phyloP scores from a whole-genome alignment of 1,140 invertebrate genomes.

The Aricia agestis region DNA sequence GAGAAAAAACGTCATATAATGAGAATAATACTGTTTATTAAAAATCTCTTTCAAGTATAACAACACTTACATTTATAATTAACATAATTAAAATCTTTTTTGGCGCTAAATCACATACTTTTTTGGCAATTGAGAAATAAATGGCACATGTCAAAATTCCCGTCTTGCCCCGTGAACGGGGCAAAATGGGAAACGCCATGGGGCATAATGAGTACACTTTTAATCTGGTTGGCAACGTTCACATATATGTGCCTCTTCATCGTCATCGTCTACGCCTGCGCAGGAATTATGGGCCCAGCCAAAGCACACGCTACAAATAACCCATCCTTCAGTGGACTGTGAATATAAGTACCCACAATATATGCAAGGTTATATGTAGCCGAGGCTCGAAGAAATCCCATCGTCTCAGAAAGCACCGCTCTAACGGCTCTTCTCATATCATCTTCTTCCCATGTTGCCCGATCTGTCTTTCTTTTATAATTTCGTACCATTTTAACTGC shows the following conservation, averaged over 20 bases:
- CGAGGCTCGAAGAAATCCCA: too few species aligned
- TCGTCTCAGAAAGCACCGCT: conserved; percentile 15
- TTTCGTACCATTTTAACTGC: neutral
- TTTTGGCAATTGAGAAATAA: too few species aligned
- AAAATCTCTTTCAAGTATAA: neutral
- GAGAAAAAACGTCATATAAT: too few species aligned
- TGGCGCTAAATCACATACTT: too few species aligned
- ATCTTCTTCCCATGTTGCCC: conserved; percentile 36
- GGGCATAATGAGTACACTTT: conserved; percentile 21
- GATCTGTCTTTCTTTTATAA: conserved; percentile 32
- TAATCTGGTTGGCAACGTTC: conserved; percentile 25
- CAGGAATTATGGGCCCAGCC: conserved; percentile 31
- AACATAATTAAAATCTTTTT: too few species aligned
- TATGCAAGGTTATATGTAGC: too few species aligned
- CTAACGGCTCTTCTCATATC: conserved; percentile 31
- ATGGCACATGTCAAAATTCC: too few species aligned
- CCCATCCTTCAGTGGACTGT: too few species aligned
- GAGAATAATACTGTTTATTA: too few species aligned
- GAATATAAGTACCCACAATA: too few species aligned
- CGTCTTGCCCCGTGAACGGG: too few species aligned
- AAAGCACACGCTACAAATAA: conserved; percentile 21
- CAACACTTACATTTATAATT: neutral
- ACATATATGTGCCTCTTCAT: conserved; percentile 29
- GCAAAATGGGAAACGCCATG: too few species aligned
- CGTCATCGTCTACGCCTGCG: conserved; percentile 25